These are phyloP conservation scores for Sphaerophoria rueppellii DNA, from an alignment of 2,888 invertebrate species.

Conservation along the genomic window DNA sequence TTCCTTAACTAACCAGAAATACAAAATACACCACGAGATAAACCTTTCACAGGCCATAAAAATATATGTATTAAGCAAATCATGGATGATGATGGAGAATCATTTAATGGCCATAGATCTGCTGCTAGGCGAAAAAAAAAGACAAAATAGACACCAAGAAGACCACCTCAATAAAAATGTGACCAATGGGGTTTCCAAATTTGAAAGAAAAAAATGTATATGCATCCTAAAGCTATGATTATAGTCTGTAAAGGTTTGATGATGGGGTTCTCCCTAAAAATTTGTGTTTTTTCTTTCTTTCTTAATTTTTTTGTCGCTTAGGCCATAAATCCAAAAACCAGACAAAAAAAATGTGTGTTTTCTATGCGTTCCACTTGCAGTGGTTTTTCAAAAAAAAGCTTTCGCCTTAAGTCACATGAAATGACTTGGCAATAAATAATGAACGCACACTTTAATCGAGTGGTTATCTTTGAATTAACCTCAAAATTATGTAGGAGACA, in stretches of 20 bases:
- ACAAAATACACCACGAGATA: constrained; percentile 28
- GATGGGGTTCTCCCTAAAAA: constrained; percentile 45
- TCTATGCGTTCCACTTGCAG: constrained; percentile 62
- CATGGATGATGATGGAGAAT: constrained; percentile 61
- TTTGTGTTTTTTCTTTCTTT: background rate
- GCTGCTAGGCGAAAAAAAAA: background rate
- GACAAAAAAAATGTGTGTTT: constrained; percentile 24
- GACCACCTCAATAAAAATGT: constrained; percentile 44
- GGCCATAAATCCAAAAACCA: constrained; percentile 32
- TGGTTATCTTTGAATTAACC: constrained; percentile 56
- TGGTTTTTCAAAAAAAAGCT: constrained; percentile 37
- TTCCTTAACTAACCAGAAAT: background rate
- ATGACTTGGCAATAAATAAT: constrained; percentile 51
- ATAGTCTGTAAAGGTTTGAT: too few species aligned
- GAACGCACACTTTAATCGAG: constrained; percentile 55
- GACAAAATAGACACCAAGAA: constrained; percentile 27
- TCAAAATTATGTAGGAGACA: constrained; percentile 53
- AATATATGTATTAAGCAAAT: constrained; percentile 63
- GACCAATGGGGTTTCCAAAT: constrained; percentile 22
- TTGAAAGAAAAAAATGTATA: constrained; percentile 7
- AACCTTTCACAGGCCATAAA: constrained; percentile 71
- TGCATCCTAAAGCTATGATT: constrained; percentile 21
- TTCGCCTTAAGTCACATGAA: constrained; percentile 10
- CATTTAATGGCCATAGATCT: constrained; percentile 60
- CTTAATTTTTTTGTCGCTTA: background rate